These are phyloP conservation scores for Eupristina koningsbergeri DNA, from an alignment of 1,140 invertebrate species.

Conservation along the genomic window DNA sequence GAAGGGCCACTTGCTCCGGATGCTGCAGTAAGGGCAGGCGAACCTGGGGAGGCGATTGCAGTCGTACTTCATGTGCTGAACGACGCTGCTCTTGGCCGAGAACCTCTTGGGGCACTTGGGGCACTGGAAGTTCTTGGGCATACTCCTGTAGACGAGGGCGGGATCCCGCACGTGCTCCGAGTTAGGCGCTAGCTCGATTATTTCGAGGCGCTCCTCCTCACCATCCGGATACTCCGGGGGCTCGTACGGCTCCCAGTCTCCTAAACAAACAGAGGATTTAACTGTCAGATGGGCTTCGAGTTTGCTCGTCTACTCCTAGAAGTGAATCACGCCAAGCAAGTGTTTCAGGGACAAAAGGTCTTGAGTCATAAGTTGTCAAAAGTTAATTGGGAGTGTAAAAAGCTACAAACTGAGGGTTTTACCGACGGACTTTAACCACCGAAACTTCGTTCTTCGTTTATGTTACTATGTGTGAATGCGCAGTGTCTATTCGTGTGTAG, in stretches of 20 bases:
- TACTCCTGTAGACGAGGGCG: not conserved
- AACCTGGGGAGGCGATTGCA: slow-evolving; percentile 44
- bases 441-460: too few relatives aligned
- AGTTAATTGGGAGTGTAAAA: too few relatives aligned
- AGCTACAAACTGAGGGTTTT: too few relatives aligned
- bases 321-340: not conserved
- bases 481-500: too few relatives aligned
- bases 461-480: too few relatives aligned
- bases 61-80: slow-evolving; percentile 46
- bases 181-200: slow-evolving; percentile 9
- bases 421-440: too few relatives aligned
- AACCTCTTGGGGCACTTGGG: slow-evolving; percentile 42
- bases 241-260: not conserved
- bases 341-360: not conserved
- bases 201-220: not conserved
- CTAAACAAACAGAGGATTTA: not conserved
- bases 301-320: not conserved
- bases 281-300: not conserved
- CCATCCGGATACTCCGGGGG: too few relatives aligned
- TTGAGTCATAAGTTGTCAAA: too few relatives aligned
- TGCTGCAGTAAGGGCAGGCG: slow-evolving; percentile 36
- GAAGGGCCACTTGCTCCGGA: slow-evolving; percentile 48
- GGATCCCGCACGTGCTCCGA: not conserved
- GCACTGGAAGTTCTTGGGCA: slow-evolving; percentile 36
- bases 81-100: slow-evolving; percentile 38